Evolutionary conservation across 2,797 vertebrate species (phyloP).

Genomic region (Smutsia temminckii): DNA sequence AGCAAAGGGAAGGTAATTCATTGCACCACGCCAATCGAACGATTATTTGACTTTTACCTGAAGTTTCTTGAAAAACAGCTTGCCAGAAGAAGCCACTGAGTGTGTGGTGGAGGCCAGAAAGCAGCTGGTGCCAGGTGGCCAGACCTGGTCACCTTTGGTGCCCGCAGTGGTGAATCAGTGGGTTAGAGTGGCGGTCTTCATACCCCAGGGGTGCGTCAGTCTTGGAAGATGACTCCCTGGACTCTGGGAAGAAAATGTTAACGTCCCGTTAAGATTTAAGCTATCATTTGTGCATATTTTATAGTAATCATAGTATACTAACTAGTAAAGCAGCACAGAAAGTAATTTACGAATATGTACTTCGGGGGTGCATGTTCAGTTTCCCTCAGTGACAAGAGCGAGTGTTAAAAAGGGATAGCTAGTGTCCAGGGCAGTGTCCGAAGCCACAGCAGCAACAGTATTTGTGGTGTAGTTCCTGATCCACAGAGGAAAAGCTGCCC

Average conservation of each 20-base stretch:
- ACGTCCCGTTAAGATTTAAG: not conserved
- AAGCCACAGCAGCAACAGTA: not conserved
- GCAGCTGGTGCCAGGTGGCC: not conserved
- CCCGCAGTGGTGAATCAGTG: not conserved
- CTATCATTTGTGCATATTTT: not conserved
- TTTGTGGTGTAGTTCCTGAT: not conserved
- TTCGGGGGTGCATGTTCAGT: not conserved
- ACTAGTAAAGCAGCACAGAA: not conserved
- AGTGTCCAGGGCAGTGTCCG: not conserved
- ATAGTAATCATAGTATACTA: not conserved
- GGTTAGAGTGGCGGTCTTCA: not conserved
- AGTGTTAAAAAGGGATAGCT: not conserved
- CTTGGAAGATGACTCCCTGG: not conserved
- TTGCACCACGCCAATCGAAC: not conserved
- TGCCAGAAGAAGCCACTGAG: no score
- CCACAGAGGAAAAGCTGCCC: not conserved
- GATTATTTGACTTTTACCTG: rapidly evolving
- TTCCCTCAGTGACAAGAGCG: not conserved
- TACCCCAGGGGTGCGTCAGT: rapidly evolving
- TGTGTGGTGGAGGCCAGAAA: rapidly evolving
- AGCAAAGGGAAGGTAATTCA: not conserved
- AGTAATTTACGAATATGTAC: not conserved
- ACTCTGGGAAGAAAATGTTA: not conserved
- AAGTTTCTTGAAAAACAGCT: not conserved
- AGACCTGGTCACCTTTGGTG: no score